These are phyloP conservation scores for Ptychochromis oligacanthus DNA, from an alignment of 2,113 vertebrate species.

Conservation along the genomic window DNA sequence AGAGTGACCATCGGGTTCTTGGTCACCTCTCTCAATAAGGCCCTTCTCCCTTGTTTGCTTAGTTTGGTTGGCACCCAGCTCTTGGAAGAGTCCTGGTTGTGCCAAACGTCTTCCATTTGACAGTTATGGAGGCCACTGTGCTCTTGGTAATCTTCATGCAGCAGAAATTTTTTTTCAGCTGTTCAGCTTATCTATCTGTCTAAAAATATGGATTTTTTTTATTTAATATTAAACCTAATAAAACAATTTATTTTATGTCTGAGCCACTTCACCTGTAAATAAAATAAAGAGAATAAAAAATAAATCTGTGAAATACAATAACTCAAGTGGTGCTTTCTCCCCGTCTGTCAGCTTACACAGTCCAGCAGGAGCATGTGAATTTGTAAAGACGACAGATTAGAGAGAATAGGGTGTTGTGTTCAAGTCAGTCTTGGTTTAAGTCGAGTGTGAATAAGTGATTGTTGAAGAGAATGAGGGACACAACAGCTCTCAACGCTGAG, in stretches of 20 bases:
- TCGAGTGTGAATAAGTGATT: conserved; percentile 62
- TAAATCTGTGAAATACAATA: conserved; percentile 11
- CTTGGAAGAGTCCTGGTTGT: no score
- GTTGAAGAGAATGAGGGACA: conserved; percentile 59
- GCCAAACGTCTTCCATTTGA: no score
- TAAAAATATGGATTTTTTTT: not conserved
- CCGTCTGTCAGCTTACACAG: conserved; percentile 8
- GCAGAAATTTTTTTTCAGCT: no score
- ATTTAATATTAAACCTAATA: not conserved
- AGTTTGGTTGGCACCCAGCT: no score
- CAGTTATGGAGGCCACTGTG: no score
- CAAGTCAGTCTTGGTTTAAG: conserved; percentile 52
- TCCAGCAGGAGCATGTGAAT: conserved; percentile 34
- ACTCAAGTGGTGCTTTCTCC: not conserved
- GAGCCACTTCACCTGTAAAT: not conserved
- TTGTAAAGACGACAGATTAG: conserved; percentile 53
- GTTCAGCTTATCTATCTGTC: not conserved
- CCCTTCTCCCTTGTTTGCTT: no score
- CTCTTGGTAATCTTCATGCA: no score
- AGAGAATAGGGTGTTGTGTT: conserved; percentile 50
- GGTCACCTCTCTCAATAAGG: no score
- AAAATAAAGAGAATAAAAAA: conserved; percentile 5
- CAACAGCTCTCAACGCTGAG: conserved; percentile 39
- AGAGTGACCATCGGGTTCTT: no score
- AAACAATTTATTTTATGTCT: not conserved